Evolutionary conservation across 2,113 vertebrate genomes (phyloP), one percentile per base, ranked within the genome.

Genomic region (Lota lota): DNA sequence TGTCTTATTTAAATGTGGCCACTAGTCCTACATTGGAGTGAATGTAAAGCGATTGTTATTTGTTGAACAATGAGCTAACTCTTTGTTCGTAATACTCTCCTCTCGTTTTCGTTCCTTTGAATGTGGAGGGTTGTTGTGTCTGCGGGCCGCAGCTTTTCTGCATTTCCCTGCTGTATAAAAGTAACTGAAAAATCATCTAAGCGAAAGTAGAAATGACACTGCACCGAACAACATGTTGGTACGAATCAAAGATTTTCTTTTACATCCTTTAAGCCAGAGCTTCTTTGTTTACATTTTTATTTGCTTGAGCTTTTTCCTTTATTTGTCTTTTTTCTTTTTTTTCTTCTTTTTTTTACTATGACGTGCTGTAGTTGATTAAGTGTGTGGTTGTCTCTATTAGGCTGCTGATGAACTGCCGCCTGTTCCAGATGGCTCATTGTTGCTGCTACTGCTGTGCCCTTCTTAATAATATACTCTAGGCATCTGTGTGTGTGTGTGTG

Each of bases 351-450:
- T 47, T 8, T 47, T 47, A 47, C 7, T 47, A 12, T 47, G 40
- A 47, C 40, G 7, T 47, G 73, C 67, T 76, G 77, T 60, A 79
- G 75, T 70, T 36, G 81, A 82, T 75, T 70, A 76, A 76, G 74
- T 76, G 76, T 74, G 73, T 64, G 64, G 68, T 63, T 79, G n/a
- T 54, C 58, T 65, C 47, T 18, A 65, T 65, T 65, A 65, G 63
- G 12, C 20, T 76, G 63, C 56, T 78, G 78, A 76, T 78, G 68
- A 82, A 81, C 71, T 77, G 77, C 78, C 33, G 74, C 71, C 28
- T 21, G 68, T 62, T 79, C 83, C 87, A 88, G 87, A 88, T 87
- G 87, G 83, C 81, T 82, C 78, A 82, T 88, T 86, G 84, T 86
- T 86, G 65, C 24, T 67, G 71, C 74, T 22, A 63, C 69, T 24